Base-by-base conservation (phyloP, 2,888 invertebrate genomes). In the Neelides folsomi region DNA sequence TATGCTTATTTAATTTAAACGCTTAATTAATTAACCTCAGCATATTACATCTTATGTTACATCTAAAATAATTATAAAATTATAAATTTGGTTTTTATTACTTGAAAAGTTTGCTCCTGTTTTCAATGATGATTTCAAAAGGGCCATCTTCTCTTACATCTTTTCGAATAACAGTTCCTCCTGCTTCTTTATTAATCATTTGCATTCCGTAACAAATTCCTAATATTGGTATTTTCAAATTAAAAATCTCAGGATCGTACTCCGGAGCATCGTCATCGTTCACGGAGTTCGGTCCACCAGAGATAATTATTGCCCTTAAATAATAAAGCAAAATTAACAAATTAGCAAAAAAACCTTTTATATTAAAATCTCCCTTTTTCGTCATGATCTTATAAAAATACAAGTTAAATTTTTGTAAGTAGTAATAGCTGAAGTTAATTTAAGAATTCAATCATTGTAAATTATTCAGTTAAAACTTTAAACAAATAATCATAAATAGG, bases 191-290 rank as follows among this genome's bases (percentile, higher is more conserved):
- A 72, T 97, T 97, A 75, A 98, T 78, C 83, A 98, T 84, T 77
- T 98, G 97, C 87, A 98, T 90, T 42, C 98, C 98, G 75, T 98
- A 98, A 74, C 98, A 98, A 68, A 98, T 98, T 66, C 97, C 97
- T 75, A 76, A 56, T 59, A 67, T 85, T 6, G 98, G 98, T 64
- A 98, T 75, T 61, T 92, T 93, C 71, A 92, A 83, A 72, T 85
- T 82, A 74, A 99, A 98, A 67, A 98, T 88, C 67, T 88, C 88
- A 0, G 90, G 81, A 71, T 99, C 97, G 68, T 94, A 95, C 70
- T 81, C 75, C 13, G 93, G 93, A 48, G 97, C 93, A 73, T 94
- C 89, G 63, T 84, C 82, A 9, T 88, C 88, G 71, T 92, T 92
- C 7, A 99, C 95, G 0, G 97, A 98, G 72, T 81, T 90, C 35